Evolutionary conservation across 2,888 invertebrate genomes (phyloP), one percentile per base, ranked within the genome.

Genomic region (Drepanosiphum platanoidis): DNA sequence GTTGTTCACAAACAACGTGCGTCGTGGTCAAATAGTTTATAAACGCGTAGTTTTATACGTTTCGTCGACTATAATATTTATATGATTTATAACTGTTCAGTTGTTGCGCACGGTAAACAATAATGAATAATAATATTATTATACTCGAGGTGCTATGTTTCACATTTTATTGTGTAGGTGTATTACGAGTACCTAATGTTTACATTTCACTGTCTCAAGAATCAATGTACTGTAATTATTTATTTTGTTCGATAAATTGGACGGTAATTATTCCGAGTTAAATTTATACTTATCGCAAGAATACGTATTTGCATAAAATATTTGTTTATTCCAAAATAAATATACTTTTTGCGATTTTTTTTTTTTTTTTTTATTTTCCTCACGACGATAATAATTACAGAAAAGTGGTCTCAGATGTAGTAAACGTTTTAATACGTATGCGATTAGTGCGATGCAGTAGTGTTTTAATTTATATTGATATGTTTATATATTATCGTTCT

Each of bases 381-480:
- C 46, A 18, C 18, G 8, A 18, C 58, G n/a, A 9, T 42, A 42
- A 42, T 42, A 9, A 42, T 3, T 5, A 18, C 58, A 8, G n/a
- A 61, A 27, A 9, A 27, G 27, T 27, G 27, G 27, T n/a, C 27
- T 61, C 32, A 8, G 18, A 32, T 32, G 18, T 18, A 15, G 61
- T 30, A 77, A 77, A 77, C 61, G 61, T 61, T 36, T 75, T 58
- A 34, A 36, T 36, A 39, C 39, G 27, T 64, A 42, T n/a, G 18
- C 13, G 11, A 27, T 15, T 9, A 15, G 36, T 39, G 77, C 32
- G 15, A 39, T 36, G 18, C 36, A n/a, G 34, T 36, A 61, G 77
- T 64, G 61, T 39, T 61, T 61, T 77, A 77, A 77, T 77, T 77
- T 39, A 22, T 77, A 64, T 39, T n/a, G 58, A 77, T 77, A 27